Evolutionary conservation across 2,888 invertebrate species (phyloP).

Genomic region (Lobophora halterata): DNA sequence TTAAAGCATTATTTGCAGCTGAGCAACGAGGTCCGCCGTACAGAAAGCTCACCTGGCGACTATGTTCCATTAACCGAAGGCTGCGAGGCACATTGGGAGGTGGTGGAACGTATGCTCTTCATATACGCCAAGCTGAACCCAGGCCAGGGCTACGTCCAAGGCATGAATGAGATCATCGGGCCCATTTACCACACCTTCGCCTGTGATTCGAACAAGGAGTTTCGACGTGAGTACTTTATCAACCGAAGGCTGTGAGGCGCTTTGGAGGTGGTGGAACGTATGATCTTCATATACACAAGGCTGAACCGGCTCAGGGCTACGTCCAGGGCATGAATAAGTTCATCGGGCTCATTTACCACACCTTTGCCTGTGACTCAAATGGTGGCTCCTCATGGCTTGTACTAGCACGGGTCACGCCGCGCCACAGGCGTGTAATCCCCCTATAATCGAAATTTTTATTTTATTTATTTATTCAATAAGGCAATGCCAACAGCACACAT

Average conservation of each 20-base stretch:
- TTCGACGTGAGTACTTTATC: conserved; percentile 83
- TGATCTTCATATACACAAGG: background rate
- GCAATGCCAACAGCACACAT: too few species aligned
- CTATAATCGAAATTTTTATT: too few species aligned
- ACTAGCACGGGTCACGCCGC: too few species aligned
- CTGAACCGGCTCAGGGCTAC: too few species aligned
- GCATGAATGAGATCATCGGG: conserved; percentile 99
- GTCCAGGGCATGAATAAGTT: too few species aligned
- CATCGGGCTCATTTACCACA: too few species aligned
- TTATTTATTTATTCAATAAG: too few species aligned
- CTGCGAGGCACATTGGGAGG: conserved; percentile 99
- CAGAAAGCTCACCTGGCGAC: conserved; percentile 82
- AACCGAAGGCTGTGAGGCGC: background rate
- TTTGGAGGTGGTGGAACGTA: too few species aligned
- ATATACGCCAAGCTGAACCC: conserved; percentile 99
- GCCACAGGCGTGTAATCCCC: too few species aligned
- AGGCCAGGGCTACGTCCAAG: conserved; percentile 97
- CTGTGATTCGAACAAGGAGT: conserved; percentile 89
- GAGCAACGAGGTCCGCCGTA: conserved; percentile 83
- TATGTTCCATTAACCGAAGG: conserved; percentile 93
- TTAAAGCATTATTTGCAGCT: too few species aligned
- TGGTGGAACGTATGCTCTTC: conserved; percentile 97
- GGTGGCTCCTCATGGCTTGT: too few species aligned
- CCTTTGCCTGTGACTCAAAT: too few species aligned
- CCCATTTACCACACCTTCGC: conserved; percentile 99